These are phyloP conservation scores for Trissolcus brochymenae DNA, from an alignment of 2,888 invertebrate species.

Conservation along the genomic window DNA sequence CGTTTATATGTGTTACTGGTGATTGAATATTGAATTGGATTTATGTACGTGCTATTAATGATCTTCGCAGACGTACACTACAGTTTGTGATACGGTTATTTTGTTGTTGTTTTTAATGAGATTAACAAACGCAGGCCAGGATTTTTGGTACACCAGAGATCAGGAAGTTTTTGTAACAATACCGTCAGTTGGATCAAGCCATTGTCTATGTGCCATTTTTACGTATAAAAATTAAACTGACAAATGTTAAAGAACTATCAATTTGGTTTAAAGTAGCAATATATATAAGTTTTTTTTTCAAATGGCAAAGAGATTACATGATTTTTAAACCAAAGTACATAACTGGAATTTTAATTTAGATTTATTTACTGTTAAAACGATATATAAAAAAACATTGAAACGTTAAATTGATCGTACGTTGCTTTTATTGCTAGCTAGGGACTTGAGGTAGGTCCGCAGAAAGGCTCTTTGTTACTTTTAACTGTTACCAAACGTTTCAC, in stretches of 20 bases:
- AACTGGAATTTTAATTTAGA: not conserved
- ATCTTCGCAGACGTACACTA: conserved; percentile 20
- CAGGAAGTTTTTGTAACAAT: conserved; percentile 47
- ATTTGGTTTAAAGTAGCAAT: no score
- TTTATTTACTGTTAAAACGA: conserved; percentile 11
- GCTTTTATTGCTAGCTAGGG: conserved; percentile 75
- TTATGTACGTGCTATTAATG: conserved; percentile 3
- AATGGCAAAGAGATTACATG: no score
- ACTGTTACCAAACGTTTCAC: conserved; percentile 44
- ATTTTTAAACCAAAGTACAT: not conserved
- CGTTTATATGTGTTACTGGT: not conserved
- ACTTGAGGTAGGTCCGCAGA: conserved; percentile 72
- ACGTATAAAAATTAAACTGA: conserved; percentile 23
- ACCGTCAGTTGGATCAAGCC: conserved; percentile 75
- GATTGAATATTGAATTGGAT: conserved; percentile 4
- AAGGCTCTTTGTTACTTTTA: conserved; percentile 45
- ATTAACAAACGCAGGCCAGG: conserved; percentile 36
- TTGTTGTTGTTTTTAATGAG: conserved; percentile 13
- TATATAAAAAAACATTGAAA: not conserved
- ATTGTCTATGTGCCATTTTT: conserved; percentile 73
- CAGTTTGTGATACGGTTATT: conserved; percentile 11
- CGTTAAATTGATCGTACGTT: conserved; percentile 70
- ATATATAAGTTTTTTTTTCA: no score
- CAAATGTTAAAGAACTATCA: not conserved
- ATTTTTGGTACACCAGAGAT: conserved; percentile 25